Base-by-base conservation (phyloP, 2,888 invertebrate species). In the Oscheius onirici region DNA sequence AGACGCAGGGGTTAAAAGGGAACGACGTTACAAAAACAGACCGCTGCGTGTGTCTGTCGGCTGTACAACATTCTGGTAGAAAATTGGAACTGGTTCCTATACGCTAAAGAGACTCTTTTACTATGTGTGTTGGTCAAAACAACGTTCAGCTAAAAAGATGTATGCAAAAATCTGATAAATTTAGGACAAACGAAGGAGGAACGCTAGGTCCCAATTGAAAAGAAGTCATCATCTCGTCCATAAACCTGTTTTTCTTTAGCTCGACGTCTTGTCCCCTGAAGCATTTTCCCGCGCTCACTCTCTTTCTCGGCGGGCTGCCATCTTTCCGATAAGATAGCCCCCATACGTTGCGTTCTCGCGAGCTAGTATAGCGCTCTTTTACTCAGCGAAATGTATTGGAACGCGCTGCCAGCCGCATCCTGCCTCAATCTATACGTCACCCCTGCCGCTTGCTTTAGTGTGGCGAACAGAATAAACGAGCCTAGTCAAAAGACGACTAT, bases 371-470 rank as follows among this genome's bases (percentile, higher is more conserved):
- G 66, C 43, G 52, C 66, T 66, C 34, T 54, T 66, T 54, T 54
- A 52, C 66, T 49, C 66, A 46, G 63, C 63, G 43, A 44, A 63
- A 66, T 54, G 66, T 66, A 54, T 66, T 66, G 63, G 63, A 63
- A 63, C 63, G 46, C 49, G 63, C 63, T 63, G 63, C 63, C 63
- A 63, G 63, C 63, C 63, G 63, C 63, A 63, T 63, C 63, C 63
- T 63, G 63, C 63, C 63, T 63, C 63, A 63, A 63, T 63, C 63
- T 63, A 63, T 63, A 63, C 63, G 63, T 63, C 63, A 63, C 63
- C 63, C 63, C 63, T 46, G 49, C 60, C 60, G 41, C 34, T 58
- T 63, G 63, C 63, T 63, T 63, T 63, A 63, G 63, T 63, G 63
- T 49, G 46, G 63, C 63, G 63, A 63, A 63, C 63, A 63, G 63